Base-by-base conservation (phyloP, 2,113 vertebrate species). In the Atlantisia rogersi region DNA sequence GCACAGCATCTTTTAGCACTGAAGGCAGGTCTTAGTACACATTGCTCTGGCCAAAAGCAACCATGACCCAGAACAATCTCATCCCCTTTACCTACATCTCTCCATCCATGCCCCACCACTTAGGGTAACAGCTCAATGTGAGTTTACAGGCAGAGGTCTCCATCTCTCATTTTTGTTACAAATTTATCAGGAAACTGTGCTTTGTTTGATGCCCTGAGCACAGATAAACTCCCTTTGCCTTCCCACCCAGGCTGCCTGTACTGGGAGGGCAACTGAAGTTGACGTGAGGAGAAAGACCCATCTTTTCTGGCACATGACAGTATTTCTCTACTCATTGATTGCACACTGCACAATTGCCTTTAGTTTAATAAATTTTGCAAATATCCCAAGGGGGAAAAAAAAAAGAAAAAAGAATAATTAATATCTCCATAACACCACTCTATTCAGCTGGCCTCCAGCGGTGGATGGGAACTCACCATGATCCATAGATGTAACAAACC, bases 401-500 rank as follows among this genome's bases (percentile, higher is more conserved):
- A 12, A 40, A 82, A 91, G 82, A 20, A 88, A 73, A 48, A 48
- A 12, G 5, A 78, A 87, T 32, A 31, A 82, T 68, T 71, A 82
- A 37, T 67, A 86, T 53, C 50, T 74, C 40, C 48, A 5, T 42
- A 92, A 63, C 14, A 13, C 39, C 67, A 32, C 31, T 65, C 76
- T 21, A 67, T 70, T 68, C 84, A 79, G 74, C 62, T 52, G 64
- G 82, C 42, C 53, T 87, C 53, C 85, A 86, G 75, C 46, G 52
- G 64, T 55, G 52, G 40, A 11, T 70, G 73, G 71, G 76, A 88
- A 11, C 60, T 94, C 73, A 31, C 68, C 39, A 20, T 14, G 40
- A 59, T 90, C 79, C 82, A 63, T 10, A 37, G 71, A 92, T 26
- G 59, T 83, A 94, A 94, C 1, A 8, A 94, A 83, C 77, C 1